Conservation (phyloP, 2,888 invertebrate species). For the Zaprionus lineosus region DNA sequence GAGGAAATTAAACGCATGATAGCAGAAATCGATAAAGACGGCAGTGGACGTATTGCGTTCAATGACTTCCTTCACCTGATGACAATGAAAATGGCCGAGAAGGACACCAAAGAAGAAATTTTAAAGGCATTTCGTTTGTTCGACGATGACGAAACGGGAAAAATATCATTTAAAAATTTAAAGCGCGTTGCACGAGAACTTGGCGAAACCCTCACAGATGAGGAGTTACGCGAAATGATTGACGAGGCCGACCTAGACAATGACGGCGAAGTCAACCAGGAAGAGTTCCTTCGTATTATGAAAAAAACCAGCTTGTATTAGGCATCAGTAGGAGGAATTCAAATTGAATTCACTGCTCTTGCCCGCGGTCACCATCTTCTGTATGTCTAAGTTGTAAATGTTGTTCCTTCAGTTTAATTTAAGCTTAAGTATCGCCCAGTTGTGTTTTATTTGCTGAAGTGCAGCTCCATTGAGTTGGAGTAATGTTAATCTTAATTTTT, state of each 20-base stretch:
- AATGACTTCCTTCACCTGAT: constrained; percentile 94
- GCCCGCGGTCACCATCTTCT: constrained; percentile 25
- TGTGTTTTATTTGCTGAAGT: constrained; percentile 22
- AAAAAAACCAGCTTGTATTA: constrained; percentile 97
- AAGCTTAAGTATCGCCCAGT: constrained; percentile 25
- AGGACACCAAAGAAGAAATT: constrained; percentile 97
- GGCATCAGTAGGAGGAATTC: constrained; percentile 17
- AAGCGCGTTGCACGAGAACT: constrained; percentile 97
- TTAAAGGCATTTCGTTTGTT: constrained; percentile 98
- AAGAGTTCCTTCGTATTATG: constrained; percentile 98
- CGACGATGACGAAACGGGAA: constrained; percentile 98
- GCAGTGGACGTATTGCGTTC: constrained; percentile 92
- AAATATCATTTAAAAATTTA: constrained; percentile 96
- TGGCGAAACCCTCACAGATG: constrained; percentile 97
- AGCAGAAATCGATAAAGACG: constrained; percentile 94
- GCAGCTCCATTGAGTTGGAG: too few species aligned
- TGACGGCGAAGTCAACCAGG: constrained; percentile 97
- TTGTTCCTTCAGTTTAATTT: constrained; percentile 36
- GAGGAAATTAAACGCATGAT: constrained; percentile 98
- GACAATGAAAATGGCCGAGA: constrained; percentile 97
- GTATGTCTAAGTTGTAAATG: constrained; percentile 23
- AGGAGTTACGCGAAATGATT: constrained; percentile 98
- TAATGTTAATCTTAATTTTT: too few species aligned
- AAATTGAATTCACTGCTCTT: constrained; percentile 28
- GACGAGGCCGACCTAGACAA: constrained; percentile 98